Evolutionary conservation across 2,888 invertebrate species (phyloP), one percentile per base, ranked within the genome.

Genomic region (Hydriomena furcata): DNA sequence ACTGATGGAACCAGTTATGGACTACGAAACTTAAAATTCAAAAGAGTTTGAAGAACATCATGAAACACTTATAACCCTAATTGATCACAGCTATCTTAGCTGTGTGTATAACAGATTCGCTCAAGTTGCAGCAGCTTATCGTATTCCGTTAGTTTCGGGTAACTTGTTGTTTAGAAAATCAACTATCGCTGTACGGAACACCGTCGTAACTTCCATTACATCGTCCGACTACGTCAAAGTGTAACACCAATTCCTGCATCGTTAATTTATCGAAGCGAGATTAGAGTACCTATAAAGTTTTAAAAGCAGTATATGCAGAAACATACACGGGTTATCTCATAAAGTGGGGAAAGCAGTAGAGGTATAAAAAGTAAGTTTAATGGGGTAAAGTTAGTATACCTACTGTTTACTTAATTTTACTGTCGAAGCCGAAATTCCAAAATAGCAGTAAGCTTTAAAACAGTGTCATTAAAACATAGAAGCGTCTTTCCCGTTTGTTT

Each of bases 401-500:
- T 17, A 17, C 17, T 17, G 17, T 3, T 2, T 7, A 12, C 12
- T 4, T 6, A 13, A 28, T n/a, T 7, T 30, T 38, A 32, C 25
- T 32, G 25, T 25, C 13, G 7, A 10, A 36, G n/a, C 31, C 28
- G 27, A 57, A 57, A 57, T 55, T 49, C 44, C 41, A 32, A 58
- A 58, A 60, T 61, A 66, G 60, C 58, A 59, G 61, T 66, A 68
- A 74, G 75, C 76, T 77, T 79, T 78, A 76, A 81, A 84, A 84
- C 77, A 71, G 72, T 79, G 77, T 83, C 80, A 85, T 86, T 84
- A 82, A 84, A 85, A 82, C 81, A 76, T 73, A 64, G 78, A 56
- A 79, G 79, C 77, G 79, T 80, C 85, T 82, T 83, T 73, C 79
- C 74, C 73, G 89, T 88, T 88, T 88, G 87, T 84, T 82, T 88